A percentile compares a stretch with the other conserved stretches of the same genome.
Conservation (phyloP, 2,113 vertebrate species). For the Tragulus kanchil region DNA sequence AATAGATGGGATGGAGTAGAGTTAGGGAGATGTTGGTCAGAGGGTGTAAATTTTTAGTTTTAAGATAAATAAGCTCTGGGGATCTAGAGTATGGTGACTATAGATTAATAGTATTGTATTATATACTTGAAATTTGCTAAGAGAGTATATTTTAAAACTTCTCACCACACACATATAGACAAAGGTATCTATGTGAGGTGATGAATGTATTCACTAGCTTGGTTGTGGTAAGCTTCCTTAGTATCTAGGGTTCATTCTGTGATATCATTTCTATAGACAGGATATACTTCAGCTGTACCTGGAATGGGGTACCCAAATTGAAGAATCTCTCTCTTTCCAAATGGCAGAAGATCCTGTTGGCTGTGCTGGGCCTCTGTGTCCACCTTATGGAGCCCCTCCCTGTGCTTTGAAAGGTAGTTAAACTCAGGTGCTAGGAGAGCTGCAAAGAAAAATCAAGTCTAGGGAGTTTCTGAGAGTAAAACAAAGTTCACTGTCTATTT, state of each 20-base stretch:
- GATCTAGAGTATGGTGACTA: background rate
- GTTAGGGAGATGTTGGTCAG: background rate
- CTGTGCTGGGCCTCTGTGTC: background rate
- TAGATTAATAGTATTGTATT: background rate
- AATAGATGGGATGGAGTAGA: no score
- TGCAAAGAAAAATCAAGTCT: background rate
- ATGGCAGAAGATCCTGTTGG: background rate
- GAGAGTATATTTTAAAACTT: background rate
- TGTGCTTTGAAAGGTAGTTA: background rate
- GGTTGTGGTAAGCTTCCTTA: background rate
- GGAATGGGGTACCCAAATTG: background rate
- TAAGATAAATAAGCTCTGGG: background rate
- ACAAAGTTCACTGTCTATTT: background rate
- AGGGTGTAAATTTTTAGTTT: background rate
- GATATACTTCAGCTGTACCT: background rate
- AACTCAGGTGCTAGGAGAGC: background rate
- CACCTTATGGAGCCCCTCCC: background rate
- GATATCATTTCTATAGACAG: background rate
- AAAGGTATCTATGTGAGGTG: background rate
- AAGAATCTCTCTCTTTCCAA: background rate
- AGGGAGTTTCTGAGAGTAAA: constrained; percentile 1
- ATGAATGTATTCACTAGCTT: background rate
- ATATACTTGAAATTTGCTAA: background rate
- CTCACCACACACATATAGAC: background rate
- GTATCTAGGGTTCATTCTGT: background rate